These are phyloP conservation scores for Stegana nigrithorax DNA, from an alignment of 2,888 invertebrate species.

Conservation along the genomic window DNA sequence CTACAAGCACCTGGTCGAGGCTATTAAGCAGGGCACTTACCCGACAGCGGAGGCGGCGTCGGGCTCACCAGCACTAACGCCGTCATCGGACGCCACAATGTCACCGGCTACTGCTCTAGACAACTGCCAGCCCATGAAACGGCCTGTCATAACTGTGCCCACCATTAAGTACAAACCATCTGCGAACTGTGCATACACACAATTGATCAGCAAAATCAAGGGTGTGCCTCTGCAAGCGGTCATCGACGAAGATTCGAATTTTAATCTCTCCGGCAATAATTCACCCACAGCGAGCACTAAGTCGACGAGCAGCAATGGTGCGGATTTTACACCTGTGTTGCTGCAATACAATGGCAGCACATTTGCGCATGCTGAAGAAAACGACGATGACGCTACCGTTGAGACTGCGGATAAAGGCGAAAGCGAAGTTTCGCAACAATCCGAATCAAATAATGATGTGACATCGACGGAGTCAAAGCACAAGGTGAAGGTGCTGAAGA, in stretches of 20 bases:
- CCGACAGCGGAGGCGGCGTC: constrained; percentile 53
- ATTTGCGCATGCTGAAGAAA: constrained; percentile 43
- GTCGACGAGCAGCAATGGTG: constrained; percentile 32
- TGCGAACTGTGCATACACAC: constrained; percentile 87
- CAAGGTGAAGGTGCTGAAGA: constrained; percentile 63
- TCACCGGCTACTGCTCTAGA: neutral
- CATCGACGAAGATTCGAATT: constrained; percentile 51
- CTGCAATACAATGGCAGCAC: constrained; percentile 62
- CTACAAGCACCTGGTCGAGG: constrained; percentile 81
- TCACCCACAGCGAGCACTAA: constrained; percentile 47
- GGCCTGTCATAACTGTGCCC: constrained; percentile 69
- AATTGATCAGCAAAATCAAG: constrained; percentile 87
- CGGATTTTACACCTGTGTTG: constrained; percentile 61
- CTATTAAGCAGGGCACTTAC: constrained; percentile 78
- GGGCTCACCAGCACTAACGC: constrained; percentile 39
- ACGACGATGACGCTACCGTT: constrained; percentile 8
- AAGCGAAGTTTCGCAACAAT: neutral
- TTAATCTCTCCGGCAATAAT: constrained; percentile 47
- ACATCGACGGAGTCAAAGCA: constrained; percentile 31
- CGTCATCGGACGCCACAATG: constrained; percentile 33
- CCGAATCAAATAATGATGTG: neutral
- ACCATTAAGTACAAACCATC: constrained; percentile 83
- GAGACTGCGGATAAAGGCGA: too few species aligned
- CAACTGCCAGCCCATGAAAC: too few species aligned
- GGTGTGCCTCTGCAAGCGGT: constrained; percentile 71